Evolutionary conservation across 2,797 vertebrate genomes (phyloP).

Genomic region (Clarias pachynema): DNA sequence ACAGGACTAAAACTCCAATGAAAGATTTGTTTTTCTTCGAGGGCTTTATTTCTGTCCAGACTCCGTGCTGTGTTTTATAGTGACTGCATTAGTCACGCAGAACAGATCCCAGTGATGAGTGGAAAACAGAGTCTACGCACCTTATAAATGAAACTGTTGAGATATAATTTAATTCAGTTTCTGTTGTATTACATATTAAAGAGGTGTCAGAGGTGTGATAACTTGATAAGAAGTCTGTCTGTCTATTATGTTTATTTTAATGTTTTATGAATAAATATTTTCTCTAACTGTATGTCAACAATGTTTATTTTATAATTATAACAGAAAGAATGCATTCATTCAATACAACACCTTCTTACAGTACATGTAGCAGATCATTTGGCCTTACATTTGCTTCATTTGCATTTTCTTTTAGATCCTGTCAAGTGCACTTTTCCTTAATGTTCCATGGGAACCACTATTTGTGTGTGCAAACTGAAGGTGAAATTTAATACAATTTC

Average conservation of each 20-base stretch:
- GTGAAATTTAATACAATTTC: not conserved
- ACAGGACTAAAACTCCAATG: conserved; percentile 10
- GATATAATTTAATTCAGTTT: not conserved
- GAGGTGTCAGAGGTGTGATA: not conserved
- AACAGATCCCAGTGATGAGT: conserved; percentile 17
- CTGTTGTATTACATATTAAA: not conserved
- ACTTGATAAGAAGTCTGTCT: not conserved
- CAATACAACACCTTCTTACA: not conserved
- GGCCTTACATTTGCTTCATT: not conserved
- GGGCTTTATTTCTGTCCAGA: conserved; percentile 9
- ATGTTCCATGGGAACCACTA: not conserved
- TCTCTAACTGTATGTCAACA: not conserved
- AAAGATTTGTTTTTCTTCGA: conserved; percentile 27
- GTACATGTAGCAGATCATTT: not conserved
- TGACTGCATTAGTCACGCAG: not conserved
- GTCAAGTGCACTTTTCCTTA: not conserved
- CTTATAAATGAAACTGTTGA: conserved; percentile 3
- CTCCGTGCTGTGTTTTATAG: conserved; percentile 4
- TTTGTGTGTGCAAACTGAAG: not conserved
- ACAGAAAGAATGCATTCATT: not conserved
- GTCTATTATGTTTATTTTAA: not conserved
- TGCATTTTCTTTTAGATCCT: not conserved
- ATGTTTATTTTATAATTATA: not conserved
- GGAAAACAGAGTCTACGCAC: not conserved
- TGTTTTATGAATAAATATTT: not conserved